Evolutionary conservation across 2,888 invertebrate genomes (phyloP), one percentile per base, ranked within the genome.

Genomic region (Spialia ferax): DNA sequence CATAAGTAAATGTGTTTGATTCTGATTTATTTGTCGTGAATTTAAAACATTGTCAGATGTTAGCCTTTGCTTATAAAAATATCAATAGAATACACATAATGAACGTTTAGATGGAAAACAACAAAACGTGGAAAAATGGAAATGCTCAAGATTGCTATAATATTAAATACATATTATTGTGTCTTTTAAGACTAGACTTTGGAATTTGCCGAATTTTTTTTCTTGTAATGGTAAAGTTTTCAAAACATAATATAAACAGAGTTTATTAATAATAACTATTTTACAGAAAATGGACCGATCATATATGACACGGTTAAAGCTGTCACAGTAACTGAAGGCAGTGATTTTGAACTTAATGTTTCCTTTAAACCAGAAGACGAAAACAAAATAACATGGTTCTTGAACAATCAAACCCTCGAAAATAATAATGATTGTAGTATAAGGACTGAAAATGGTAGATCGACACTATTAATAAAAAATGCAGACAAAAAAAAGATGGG

Each of bases 321-420:
- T 11, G 91, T 96, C 73, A 94, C 96, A 60, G 95, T 97, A 64
- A 95, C 95, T 77, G 95, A 96, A 80, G 95, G 96, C 67, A 95
- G 96, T 73, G 95, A 96, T 38, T 94, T 97, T 70, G 93, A 95
- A 62, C 92, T 97, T 69, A 95, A 95, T 75, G 97, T 97, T 26
- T 95, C 95, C 75, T 97, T 96, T 84, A 95, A 96, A 79, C 97
- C 97, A 55, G 86, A 93, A 61, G 96, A 97, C 11, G 93, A 94
- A 73, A 96, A 96, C n/a, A 95, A 95, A 82, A 94, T 98, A 22
- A 96, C 96, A 80, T 99, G 99, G 99, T 95, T 95, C 78, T 95
- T 96, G 77, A 98, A 98, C 85, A 97, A 97, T 63, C 95, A 96
- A 79, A 96, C 96, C 81, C 95, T 98, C 48, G 90, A 94, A 78